Evolutionary conservation across 2,797 vertebrate genomes (phyloP).

Genomic region (Sebastes diploproa): DNA sequence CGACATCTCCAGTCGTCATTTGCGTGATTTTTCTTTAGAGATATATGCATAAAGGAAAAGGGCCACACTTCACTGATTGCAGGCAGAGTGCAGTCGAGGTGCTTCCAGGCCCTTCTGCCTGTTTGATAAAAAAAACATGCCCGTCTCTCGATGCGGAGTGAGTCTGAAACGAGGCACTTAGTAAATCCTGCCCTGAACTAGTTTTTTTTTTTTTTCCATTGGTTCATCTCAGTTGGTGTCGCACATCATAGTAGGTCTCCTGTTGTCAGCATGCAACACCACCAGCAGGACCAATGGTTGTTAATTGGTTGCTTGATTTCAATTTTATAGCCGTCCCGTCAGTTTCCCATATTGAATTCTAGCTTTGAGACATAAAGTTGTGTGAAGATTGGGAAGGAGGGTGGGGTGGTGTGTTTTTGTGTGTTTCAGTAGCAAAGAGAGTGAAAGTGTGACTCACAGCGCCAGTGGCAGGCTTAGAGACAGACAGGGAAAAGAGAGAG

Average conservation of each 20-base stretch:
- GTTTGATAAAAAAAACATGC: slow-evolving; percentile 16
- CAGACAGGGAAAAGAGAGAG: slow-evolving; percentile 36
- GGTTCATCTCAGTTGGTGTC: slow-evolving; percentile 36
- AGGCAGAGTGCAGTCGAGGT: slow-evolving; percentile 17
- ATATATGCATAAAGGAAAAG: slow-evolving; percentile 35
- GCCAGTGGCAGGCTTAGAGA: slow-evolving; percentile 29
- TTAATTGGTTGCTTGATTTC: slow-evolving; percentile 44
- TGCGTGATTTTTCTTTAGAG: slow-evolving; percentile 16
- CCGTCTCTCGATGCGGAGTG: neutral
- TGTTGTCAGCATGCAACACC: slow-evolving; percentile 18
- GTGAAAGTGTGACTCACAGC: slow-evolving; percentile 27
- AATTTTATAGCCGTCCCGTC: slow-evolving; percentile 20
- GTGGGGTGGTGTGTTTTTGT: neutral
- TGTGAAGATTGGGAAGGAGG: neutral
- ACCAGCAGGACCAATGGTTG: slow-evolving; percentile 21
- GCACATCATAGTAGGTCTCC: slow-evolving; percentile 10
- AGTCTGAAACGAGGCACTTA: slow-evolving; percentile 20
- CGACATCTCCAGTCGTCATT: neutral
- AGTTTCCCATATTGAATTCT: slow-evolving; percentile 26
- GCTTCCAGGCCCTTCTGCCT: slow-evolving; percentile 8
- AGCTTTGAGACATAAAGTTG: neutral
- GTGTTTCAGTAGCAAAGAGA: neutral
- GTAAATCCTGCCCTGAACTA: neutral
- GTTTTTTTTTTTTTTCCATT: slow-evolving; percentile 15
- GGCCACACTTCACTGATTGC: neutral